phyloP scores from a whole-genome alignment of 2,113 vertebrate genomes.

The Geothlypis trichas region DNA sequence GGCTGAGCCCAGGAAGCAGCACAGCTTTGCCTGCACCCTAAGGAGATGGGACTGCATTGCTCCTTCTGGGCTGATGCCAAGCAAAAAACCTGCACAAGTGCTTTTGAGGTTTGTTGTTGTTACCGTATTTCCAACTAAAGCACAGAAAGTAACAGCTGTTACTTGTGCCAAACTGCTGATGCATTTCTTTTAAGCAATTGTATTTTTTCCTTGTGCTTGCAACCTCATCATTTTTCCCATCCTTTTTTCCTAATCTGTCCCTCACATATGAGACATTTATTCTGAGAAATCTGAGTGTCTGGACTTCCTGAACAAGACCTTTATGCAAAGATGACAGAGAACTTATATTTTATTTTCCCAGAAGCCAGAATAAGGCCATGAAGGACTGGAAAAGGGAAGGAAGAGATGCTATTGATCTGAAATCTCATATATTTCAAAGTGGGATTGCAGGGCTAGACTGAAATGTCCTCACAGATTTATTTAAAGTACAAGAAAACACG shows the following conservation, averaged over 20 bases:
- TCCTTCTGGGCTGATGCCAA: neutral
- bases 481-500: neutral
- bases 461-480: neutral
- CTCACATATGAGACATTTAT: neutral
- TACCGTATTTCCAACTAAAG: neutral
- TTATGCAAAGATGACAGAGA: neutral
- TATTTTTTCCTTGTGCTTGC: neutral
- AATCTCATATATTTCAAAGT: neutral
- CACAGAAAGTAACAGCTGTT: neutral
- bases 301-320: neutral
- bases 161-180: neutral
- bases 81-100: neutral
- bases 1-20: neutral
- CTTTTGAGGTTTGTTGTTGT: neutral
- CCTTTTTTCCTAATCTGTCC: neutral
- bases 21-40: accelerated
- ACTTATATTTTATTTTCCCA: neutral
- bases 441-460: neutral
- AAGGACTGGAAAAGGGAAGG: neutral
- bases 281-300: neutral
- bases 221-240: neutral
- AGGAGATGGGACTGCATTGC: neutral
- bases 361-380: neutral
- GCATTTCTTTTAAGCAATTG: neutral
- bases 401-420: neutral